Evolutionary conservation across 2,888 invertebrate species (phyloP).

Genomic region (Vesta saturnalis): DNA sequence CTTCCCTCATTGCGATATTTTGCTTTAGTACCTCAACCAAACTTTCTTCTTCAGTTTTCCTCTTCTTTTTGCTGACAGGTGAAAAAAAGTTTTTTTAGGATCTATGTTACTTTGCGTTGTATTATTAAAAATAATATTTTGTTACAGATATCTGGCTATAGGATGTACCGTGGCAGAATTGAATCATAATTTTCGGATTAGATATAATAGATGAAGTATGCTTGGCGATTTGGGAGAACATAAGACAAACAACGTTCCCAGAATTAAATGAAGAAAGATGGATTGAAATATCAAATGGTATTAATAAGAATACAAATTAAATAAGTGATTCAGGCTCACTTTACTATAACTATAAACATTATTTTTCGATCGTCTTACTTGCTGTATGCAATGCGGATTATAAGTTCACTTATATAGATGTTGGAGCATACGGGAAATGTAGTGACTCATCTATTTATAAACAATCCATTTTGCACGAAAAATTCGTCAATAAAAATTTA

Average conservation of each 20-base stretch:
- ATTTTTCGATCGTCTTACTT: not conserved
- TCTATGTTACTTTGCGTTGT: constrained; percentile 23
- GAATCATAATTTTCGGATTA: constrained; percentile 14
- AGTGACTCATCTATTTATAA: constrained; percentile 6
- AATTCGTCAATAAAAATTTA: not conserved
- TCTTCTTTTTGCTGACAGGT: not conserved
- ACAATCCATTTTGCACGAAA: constrained; percentile 5
- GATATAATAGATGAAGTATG: constrained; percentile 17
- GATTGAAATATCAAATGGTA: constrained; percentile 4
- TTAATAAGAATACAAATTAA: not conserved
- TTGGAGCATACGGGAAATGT: too few relatives aligned
- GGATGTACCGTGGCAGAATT: constrained; percentile 8
- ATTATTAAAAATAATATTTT: constrained; percentile 39
- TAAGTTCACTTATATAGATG: too few relatives aligned
- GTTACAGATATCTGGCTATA: constrained; percentile 3
- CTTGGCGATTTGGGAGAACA: constrained; percentile 10
- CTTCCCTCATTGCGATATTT: not conserved
- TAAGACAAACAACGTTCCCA: constrained; percentile 4
- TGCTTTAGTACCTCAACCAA: not conserved
- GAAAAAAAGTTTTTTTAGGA: not conserved
- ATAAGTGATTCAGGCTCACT: not conserved
- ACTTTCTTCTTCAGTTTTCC: not conserved
- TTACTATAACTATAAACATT: not conserved
- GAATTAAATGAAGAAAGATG: not conserved
- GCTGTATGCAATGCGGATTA: not conserved